Conservation (phyloP, 2,888 invertebrate species). For the Leucoma salicis region DNA sequence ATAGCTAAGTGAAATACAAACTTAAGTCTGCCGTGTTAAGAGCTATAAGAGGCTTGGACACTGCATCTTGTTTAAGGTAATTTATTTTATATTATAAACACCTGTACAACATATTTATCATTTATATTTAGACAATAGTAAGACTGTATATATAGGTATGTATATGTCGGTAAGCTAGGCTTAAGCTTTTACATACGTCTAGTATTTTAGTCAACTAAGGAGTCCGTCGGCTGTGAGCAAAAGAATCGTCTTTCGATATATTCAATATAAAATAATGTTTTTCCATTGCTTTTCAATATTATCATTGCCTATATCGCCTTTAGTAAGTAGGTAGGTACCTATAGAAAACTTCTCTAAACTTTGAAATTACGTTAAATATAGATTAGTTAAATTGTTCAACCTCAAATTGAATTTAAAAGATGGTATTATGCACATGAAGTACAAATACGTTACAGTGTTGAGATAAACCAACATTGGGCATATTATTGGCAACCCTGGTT, state of each 20-base stretch:
- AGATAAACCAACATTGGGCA: too few relatives aligned
- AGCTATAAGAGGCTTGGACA: constrained; percentile 13
- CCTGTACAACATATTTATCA: constrained; percentile 12
- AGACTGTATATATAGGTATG: constrained; percentile 10
- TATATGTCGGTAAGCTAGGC: constrained; percentile 15
- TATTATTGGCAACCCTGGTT: too few relatives aligned
- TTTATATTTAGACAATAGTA: constrained; percentile 11
- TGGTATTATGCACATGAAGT: too few relatives aligned
- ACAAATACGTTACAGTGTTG: too few relatives aligned
- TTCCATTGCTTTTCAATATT: neutral
- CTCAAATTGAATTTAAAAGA: too few relatives aligned
- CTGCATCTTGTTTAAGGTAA: constrained; percentile 17
- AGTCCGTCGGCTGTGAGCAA: constrained; percentile 55
- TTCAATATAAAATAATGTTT: neutral
- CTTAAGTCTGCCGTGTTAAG: constrained; percentile 21
- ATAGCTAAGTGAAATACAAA: too few relatives aligned
- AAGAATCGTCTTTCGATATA: constrained; percentile 35
- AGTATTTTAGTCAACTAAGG: constrained; percentile 13
- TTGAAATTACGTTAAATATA: too few relatives aligned
- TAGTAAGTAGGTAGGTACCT: neutral
- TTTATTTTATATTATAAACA: constrained; percentile 22
- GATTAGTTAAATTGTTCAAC: too few relatives aligned
- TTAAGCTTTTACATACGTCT: constrained; percentile 23
- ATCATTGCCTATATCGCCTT: neutral
- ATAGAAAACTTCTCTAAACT: too few relatives aligned